These are phyloP conservation scores for Epsilonema sp. DNA, from an alignment of 2,888 invertebrate species.

Conservation along the genomic window DNA sequence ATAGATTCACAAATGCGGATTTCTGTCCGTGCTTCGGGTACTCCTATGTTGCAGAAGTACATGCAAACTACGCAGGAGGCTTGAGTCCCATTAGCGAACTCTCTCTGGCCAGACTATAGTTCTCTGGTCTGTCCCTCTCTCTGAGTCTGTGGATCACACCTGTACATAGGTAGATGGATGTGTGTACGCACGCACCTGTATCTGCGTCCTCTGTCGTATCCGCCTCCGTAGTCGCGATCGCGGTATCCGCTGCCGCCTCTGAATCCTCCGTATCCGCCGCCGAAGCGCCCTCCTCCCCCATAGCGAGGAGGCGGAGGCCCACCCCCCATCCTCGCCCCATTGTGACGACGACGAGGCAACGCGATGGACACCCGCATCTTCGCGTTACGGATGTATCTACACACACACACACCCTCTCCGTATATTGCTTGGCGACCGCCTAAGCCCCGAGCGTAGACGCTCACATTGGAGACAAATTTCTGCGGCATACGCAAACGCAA, in stretches of 20 bases:
- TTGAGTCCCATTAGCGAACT: too few species aligned
- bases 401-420: background rate
- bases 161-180: too few species aligned
- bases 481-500: too few species aligned
- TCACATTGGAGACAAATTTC: background rate
- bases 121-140: slow-evolving; percentile 5
- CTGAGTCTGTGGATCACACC: background rate
- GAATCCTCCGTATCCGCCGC: background rate
- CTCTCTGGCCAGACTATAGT: too few species aligned
- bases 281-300: background rate
- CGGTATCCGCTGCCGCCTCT: slow-evolving; percentile 3
- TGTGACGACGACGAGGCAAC: slow-evolving; percentile 8
- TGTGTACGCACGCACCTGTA: too few species aligned
- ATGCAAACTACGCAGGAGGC: too few species aligned
- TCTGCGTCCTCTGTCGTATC: background rate
- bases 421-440: background rate
- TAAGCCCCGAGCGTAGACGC: background rate
- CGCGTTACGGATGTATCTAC: slow-evolving; percentile 6
- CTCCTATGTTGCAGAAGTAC: too few species aligned
- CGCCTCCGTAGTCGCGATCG: slow-evolving; percentile 2
- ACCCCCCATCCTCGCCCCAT: background rate
- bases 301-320: slow-evolving; percentile 4
- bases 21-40: too few species aligned
- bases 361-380: slow-evolving; percentile 8
- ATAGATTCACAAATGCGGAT: too few species aligned